Base-by-base conservation (phyloP, 1,140 invertebrate species). In the Brachionus paranguensis region DNA sequence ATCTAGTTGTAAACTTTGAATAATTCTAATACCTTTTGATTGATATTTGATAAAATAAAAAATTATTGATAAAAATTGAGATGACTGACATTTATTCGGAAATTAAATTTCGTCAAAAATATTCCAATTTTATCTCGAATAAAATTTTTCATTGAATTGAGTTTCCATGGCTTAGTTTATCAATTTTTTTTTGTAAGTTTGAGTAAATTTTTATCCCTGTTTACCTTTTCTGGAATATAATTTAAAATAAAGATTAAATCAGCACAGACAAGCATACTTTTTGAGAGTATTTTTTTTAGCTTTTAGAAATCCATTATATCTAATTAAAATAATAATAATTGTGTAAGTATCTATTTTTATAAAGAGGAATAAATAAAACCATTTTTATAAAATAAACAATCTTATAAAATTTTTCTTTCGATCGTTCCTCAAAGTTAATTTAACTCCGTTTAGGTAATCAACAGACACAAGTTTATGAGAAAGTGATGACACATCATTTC, bases 21-120 rank as follows among this genome's bases (percentile, higher is more conserved):
- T 64, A 64, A 64, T 64, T 64, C 27, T 64, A 33, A 70, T 70
- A 70, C 65, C 65, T 70, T 65, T 27, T 70, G 27, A 70, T 37
- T 70, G 27, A 70, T 33, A 70, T 70, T 33, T 70, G 37, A 37
- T 70, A 27, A 27, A 20, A 37, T 37, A 37, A 37, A 37, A 29
- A 37, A 37, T 37, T 37, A 37, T 37, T 37, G 33, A 37, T 37
- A 70, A 70, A 70, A 70, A 70, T 12, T 7, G 65, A 70, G 53
- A 60, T 60, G 53, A 60, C 20, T 60, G 53, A 60, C 53, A 60
- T 60, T 60, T 60, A 6, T 20, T 60, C 53, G 53, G 53, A 60
- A 60, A 60, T 60, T 60, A 27, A 60, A 60, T 60, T 60, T 24
- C 53, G 20, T 2, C n/a, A 27, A 60, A 60, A 20, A 20, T 20